Base-by-base conservation (phyloP, 2,113 vertebrate species). In the Ancistrus triradiatus region DNA sequence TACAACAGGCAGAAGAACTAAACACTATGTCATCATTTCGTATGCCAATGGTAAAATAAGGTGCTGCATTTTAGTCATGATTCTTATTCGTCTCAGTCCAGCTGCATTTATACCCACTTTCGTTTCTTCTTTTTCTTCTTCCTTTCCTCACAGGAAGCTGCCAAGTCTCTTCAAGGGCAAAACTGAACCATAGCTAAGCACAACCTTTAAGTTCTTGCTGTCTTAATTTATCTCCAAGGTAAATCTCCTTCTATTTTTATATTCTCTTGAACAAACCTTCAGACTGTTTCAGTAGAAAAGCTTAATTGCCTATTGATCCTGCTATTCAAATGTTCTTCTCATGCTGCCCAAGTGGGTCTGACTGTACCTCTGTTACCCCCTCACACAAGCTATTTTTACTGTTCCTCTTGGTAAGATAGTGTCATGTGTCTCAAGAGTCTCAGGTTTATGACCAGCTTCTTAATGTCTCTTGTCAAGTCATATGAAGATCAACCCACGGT, bases 381-480 rank as follows among this genome's bases (percentile, higher is more conserved):
- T 35, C 48, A 21, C 59, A 58, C 22, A 28, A 15, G 46, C 68
- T 69, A 68, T 79, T 66, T 74, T 46, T 49, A 74, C 58, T 46
- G 19, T 15, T 47, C 50, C 62, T 48, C 47, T 40, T n/a, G 48
- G 24, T 66, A 56, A 44, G 38, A 70, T n/a, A n/a, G n/a, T n/a
- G n/a, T 47, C 51, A 46, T 59, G 62, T 76, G 78, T 73, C 59
- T 6, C 43, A 60, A 62, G 48, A 22, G 73, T 58, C 17, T 58
- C 53, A 24, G 1, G 73, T 73, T 74, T 42, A 53, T 24, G 58
- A 8, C 48, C 56, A 11, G 7, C 10, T 42, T 52, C 7, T 50
- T 25, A 31, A 17, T 7, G 7, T n/a, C n/a, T n/a, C n/a, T n/a
- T n/a, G n/a, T n/a, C n/a, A n/a, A n/a, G n/a, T n/a, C n/a, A n/a